phyloP scores from a whole-genome alignment of 2,797 vertebrate species.

The Delichon dasypus region DNA sequence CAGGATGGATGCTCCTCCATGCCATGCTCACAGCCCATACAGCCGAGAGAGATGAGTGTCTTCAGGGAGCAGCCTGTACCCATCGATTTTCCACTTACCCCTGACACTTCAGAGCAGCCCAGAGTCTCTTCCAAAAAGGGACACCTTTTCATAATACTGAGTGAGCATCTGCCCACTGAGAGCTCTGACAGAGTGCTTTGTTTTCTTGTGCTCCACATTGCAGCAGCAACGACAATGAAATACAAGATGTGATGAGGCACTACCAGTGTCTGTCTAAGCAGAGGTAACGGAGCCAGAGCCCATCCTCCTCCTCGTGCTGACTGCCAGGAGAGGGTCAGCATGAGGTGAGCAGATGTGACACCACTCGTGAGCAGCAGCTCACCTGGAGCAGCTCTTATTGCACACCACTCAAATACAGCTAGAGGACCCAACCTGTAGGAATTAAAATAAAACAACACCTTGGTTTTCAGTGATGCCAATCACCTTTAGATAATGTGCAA shows the following conservation, averaged over 20 bases:
- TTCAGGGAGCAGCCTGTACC: not conserved
- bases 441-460: not conserved
- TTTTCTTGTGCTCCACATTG: not conserved
- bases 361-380: accelerated
- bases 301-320: accelerated
- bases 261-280: not conserved
- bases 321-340: not conserved
- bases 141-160: not conserved
- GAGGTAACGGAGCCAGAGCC: not conserved
- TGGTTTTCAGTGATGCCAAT: not conserved
- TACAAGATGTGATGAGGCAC: not conserved
- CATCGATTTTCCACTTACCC: not conserved
- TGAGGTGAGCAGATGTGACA: not conserved
- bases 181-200: not conserved
- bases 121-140: not conserved
- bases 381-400: not conserved
- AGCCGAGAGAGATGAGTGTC: not conserved
- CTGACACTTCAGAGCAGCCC: not conserved
- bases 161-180: not conserved
- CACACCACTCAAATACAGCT: not conserved
- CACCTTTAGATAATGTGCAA: not conserved
- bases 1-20: not conserved
- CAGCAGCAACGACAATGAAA: not conserved
- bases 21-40: not conserved
- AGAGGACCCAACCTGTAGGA: not conserved